Evolutionary conservation across 2,113 vertebrate species (phyloP).

Genomic region (Erythrolamprus reginae): DNA sequence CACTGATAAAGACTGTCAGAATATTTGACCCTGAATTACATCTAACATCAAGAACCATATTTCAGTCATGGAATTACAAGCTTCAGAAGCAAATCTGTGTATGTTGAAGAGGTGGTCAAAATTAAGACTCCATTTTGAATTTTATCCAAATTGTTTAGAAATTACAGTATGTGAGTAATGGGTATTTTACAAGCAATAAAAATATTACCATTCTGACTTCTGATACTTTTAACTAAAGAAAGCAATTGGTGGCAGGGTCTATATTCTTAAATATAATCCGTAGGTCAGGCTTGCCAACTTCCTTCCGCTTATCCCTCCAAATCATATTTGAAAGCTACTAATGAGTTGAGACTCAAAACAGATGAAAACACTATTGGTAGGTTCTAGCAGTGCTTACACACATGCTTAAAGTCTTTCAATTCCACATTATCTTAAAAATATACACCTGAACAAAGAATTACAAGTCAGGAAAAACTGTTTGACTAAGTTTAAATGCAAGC

Average conservation of each 20-base stretch:
- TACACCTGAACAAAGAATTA: background rate
- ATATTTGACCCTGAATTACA: background rate
- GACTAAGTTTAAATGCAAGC: background rate
- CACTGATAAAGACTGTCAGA: background rate
- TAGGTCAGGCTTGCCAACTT: background rate
- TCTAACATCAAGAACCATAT: background rate
- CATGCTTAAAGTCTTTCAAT: background rate
- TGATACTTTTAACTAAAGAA: background rate
- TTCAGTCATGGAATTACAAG: background rate
- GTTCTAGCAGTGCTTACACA: background rate
- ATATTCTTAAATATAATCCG: background rate
- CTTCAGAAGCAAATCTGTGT: background rate
- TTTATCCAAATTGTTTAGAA: background rate
- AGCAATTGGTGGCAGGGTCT: background rate
- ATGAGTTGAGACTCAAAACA: conserved; percentile 1
- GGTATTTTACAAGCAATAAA: background rate
- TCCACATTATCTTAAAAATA: background rate
- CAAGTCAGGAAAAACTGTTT: background rate
- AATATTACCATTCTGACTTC: background rate
- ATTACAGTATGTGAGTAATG: background rate
- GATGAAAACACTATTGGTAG: background rate
- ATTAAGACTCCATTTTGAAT: background rate
- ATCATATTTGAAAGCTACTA: background rate
- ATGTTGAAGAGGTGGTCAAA: background rate
- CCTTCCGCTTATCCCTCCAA: background rate